Base-by-base conservation (phyloP, 2,113 vertebrate genomes). In the Daphoenositta chrysoptera region DNA sequence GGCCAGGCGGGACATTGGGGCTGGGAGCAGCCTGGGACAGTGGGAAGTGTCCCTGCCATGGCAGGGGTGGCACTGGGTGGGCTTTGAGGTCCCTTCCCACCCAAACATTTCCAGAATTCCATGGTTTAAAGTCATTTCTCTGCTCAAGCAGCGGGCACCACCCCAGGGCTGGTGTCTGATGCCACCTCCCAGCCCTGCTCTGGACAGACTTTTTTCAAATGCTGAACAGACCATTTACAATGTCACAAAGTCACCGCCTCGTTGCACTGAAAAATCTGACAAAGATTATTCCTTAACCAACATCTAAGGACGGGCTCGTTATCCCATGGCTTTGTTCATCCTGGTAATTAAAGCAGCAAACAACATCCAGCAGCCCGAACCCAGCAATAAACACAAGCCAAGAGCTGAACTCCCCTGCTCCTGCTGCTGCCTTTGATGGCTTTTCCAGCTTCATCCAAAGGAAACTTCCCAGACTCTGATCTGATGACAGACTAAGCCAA, bases 41-140 rank as follows among this genome's bases (percentile, higher is more conserved):
- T 64, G 57, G 57, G 0, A 88, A 18, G 21, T 64, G 57, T 35
- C 31, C 57, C 66, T 47, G 73, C 10, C 56, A 53, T 24, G 65
- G n/a, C 19, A 47, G 39, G 30, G 30, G 39, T n/a, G 56, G 23
- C 0, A 30, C 5, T 2, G 13, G 28, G 2, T 40, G 30, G 5
- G 20, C 5, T 48, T 71, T 35, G 0, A 40, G 1, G 20, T 15
- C n/a, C 39, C 9, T 71, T 35, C 26, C 57, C 3, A 12, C 48
- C 35, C 35, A 80, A 56, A 56, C 21, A 35, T 10, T 27, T 64
- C 17, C 17, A 31, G 15, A 47, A 79, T 35, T 63, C 11, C 48
- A 7, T 23, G 66, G 11, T 64, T 71, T 31, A 16, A 58, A 75
- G 65, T 22, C 1, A 1, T 40, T 57, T 19, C 20, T 58, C 15